A percentile compares a stretch with the other conserved stretches of the same genome.
phyloP scores from a whole-genome alignment of 2,797 vertebrate genomes.

The Pachyuromys duprasi region DNA sequence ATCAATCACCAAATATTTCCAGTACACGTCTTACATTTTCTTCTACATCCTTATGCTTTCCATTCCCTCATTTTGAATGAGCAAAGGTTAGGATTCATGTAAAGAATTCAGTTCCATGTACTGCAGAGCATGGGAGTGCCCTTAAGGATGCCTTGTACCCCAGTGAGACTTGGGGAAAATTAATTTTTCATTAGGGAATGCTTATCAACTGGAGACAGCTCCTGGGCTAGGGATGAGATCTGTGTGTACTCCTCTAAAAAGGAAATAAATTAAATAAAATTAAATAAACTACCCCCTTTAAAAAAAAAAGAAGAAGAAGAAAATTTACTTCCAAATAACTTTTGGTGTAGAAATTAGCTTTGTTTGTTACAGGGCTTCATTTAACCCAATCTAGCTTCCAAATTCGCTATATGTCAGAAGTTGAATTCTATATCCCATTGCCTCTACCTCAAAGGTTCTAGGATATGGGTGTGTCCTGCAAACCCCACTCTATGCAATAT shows the following conservation, averaged over 20 bases:
- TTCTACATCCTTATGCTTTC: background rate
- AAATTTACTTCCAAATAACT: background rate
- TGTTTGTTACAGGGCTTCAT: background rate
- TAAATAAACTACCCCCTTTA: background rate
- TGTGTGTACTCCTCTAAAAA: background rate
- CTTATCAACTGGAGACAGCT: background rate
- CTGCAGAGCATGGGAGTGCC: background rate
- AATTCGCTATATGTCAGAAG: too few relatives aligned
- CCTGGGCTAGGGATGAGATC: background rate
- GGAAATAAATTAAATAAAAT: background rate
- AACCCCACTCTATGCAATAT: background rate
- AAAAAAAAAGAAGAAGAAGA: background rate
- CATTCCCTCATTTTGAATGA: background rate
- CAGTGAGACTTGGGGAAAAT: background rate
- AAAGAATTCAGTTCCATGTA: background rate
- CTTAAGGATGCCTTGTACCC: background rate
- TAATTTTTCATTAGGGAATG: background rate
- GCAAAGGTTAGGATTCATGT: background rate
- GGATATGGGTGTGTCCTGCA: background rate
- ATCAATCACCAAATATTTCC: background rate
- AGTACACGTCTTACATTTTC: background rate
- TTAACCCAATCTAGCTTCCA: background rate
- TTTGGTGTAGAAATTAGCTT: background rate
- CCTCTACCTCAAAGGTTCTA: background rate
- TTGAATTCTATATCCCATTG: background rate